Percentiles rank a stretch among this genome's conserved stretches.
phyloP scores from a whole-genome alignment of 1,140 invertebrate genomes.

The Lepidurus packardi region DNA sequence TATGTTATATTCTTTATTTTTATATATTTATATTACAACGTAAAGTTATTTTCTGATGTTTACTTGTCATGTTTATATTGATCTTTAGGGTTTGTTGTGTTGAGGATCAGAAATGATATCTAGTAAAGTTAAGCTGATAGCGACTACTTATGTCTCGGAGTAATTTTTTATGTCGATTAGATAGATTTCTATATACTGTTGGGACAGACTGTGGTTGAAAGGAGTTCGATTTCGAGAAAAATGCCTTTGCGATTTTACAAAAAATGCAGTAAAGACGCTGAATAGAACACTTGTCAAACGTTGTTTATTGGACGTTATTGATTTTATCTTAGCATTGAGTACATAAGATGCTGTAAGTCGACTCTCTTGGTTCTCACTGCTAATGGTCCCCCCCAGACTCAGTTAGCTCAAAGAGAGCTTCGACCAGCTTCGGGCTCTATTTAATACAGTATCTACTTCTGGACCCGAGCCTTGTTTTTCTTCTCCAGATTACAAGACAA shows the following conservation, averaged over 20 bases:
- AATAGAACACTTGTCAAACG: not conserved
- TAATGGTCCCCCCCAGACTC: not conserved
- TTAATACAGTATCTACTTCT: not conserved
- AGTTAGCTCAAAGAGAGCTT: not conserved
- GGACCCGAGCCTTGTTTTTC: not conserved
- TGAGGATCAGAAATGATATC: not conserved
- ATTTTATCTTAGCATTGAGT: constrained; percentile 2
- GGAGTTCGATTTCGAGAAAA: too few relatives aligned
- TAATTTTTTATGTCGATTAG: too few relatives aligned
- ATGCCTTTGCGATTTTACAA: too few relatives aligned
- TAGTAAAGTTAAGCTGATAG: too few relatives aligned
- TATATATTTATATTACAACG: too few relatives aligned
- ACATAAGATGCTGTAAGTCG: constrained; percentile 2
- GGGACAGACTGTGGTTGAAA: too few relatives aligned
- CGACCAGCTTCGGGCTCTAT: not conserved
- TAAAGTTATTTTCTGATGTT: not conserved
- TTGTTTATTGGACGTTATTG: not conserved
- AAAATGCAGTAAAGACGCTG: not conserved
- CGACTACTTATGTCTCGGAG: too few relatives aligned
- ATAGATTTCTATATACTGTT: too few relatives aligned
- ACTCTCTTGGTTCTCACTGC: not conserved
- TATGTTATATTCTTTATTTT: too few relatives aligned
- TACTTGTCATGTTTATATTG: not conserved
- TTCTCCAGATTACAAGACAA: constrained; percentile 1
- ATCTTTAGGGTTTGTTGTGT: not conserved